A percentile compares a stretch with the other conserved stretches of the same genome.
These are phyloP conservation scores for Seriola rivoliana DNA, from an alignment of 2,113 vertebrate species.

Conservation along the genomic window DNA sequence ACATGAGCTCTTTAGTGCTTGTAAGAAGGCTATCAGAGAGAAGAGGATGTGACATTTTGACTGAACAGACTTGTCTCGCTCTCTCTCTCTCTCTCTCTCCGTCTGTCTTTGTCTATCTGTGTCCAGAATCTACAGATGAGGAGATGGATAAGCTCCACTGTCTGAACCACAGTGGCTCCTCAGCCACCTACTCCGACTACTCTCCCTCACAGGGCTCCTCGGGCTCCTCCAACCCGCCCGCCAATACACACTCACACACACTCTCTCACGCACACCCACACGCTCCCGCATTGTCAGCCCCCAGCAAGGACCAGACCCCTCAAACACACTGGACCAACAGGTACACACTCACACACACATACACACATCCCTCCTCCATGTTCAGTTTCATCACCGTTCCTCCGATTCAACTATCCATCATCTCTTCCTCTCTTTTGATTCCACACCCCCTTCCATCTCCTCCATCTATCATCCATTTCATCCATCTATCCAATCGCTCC, in stretches of 20 bases:
- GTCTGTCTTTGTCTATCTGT: conserved; percentile 35
- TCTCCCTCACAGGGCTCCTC: conserved; percentile 98
- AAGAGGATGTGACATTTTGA: conserved; percentile 43
- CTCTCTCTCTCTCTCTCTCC: neutral
- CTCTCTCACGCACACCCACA: conserved; percentile 65
- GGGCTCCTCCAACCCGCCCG: conserved; percentile 94
- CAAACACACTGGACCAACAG: conserved; percentile 99
- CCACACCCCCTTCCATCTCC: conserved; percentile 33
- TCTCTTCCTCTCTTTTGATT: conserved; percentile 30
- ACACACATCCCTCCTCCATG: conserved; percentile 20
- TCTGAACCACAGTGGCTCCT: conserved; percentile 99
- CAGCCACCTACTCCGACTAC: conserved; percentile 99
- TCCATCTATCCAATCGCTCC: conserved; percentile 26
- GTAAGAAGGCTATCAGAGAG: conserved; percentile 3
- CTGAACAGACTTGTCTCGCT: neutral
- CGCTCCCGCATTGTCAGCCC: conserved; percentile 88
- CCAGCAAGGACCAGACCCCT: conserved; percentile 92
- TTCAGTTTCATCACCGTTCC: conserved; percentile 30
- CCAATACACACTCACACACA: conserved; percentile 77
- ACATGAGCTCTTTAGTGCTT: neutral
- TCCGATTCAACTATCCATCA: conserved; percentile 36
- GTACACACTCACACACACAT: conserved; percentile 74
- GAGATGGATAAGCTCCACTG: conserved; percentile 98
- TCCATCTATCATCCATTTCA: conserved; percentile 43
- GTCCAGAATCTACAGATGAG: conserved; percentile 96